Percentiles rank a stretch among this genome's conserved stretches.
phyloP scores from a whole-genome alignment of 2,888 invertebrate genomes.

The Eupithecia exiguata region DNA sequence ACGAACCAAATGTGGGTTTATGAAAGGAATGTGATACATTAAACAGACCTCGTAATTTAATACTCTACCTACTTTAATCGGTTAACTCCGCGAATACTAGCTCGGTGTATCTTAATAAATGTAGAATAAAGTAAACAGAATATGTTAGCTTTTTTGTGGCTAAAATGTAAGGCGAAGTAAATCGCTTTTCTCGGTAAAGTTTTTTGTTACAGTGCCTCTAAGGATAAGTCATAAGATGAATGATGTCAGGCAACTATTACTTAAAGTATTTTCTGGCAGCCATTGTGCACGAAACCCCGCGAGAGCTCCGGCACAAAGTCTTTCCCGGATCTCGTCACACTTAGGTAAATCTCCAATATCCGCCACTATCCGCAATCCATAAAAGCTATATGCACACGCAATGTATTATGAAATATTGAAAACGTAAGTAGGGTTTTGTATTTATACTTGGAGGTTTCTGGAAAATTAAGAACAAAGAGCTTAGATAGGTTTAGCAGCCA shows the following conservation, averaged over 20 bases:
- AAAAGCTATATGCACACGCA: slow-evolving; percentile 56
- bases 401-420: slow-evolving; percentile 22
- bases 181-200: slow-evolving; percentile 26
- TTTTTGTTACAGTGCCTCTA: slow-evolving; percentile 35
- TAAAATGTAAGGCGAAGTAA: slow-evolving; percentile 14
- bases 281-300: slow-evolving; percentile 63
- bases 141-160: slow-evolving; percentile 13
- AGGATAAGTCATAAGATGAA: slow-evolving; percentile 49
- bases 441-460: background rate
- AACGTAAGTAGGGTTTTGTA: background rate
- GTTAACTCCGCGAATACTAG: slow-evolving; percentile 33
- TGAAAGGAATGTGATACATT: slow-evolving; percentile 45
- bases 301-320: slow-evolving; percentile 69
- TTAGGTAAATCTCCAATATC: slow-evolving; percentile 80
- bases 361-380: slow-evolving; percentile 65
- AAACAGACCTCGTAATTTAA: slow-evolving; percentile 43
- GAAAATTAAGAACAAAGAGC: background rate
- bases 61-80: slow-evolving; percentile 43
- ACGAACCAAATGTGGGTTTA: slow-evolving; percentile 42
- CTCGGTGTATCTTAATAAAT: slow-evolving; percentile 20
- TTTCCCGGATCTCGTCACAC: slow-evolving; percentile 72
- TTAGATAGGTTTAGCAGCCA: background rate
- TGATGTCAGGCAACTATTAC: slow-evolving; percentile 61
- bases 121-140: slow-evolving; percentile 13
- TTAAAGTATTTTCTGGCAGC: slow-evolving; percentile 57